These are phyloP conservation scores for Cartodere bifasciata DNA, from an alignment of 2,888 invertebrate genomes.

Conservation along the genomic window DNA sequence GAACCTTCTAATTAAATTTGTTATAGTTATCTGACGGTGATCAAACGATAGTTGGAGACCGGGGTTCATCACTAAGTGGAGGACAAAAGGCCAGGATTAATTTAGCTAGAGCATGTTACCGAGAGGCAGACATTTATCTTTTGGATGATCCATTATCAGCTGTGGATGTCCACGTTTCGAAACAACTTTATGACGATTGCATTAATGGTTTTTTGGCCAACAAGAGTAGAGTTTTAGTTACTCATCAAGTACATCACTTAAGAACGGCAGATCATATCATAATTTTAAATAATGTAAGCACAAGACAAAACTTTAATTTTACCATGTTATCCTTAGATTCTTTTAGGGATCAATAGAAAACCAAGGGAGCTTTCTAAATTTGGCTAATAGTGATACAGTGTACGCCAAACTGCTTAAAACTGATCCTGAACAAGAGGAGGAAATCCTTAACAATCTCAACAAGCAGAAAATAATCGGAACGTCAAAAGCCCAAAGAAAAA, in stretches of 20 bases:
- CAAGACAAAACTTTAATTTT: no score
- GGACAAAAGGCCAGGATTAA: slow-evolving; percentile 79
- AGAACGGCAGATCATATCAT: slow-evolving; percentile 28
- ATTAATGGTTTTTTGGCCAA: slow-evolving; percentile 40
- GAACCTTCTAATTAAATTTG: no score
- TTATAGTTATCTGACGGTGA: slow-evolving; percentile 67
- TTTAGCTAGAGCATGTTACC: slow-evolving; percentile 71
- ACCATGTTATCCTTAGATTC: no score
- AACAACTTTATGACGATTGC: slow-evolving; percentile 73
- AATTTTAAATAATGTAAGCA: slow-evolving; percentile 8
- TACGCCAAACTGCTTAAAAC: neutral
- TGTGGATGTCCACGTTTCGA: slow-evolving; percentile 77
- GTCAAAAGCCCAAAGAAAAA: no score
- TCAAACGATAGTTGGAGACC: slow-evolving; percentile 66
- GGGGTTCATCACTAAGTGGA: slow-evolving; percentile 61
- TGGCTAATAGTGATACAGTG: neutral
- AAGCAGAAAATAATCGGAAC: neutral
- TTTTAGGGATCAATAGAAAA: neutral
- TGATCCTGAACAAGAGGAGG: no score
- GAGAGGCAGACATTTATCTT: slow-evolving; percentile 69
- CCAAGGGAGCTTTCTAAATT: neutral
- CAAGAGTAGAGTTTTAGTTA: slow-evolving; percentile 60
- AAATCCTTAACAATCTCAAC: no score
- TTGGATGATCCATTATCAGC: slow-evolving; percentile 82
- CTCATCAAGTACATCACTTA: slow-evolving; percentile 60